Evolutionary conservation across 1,140 invertebrate species (phyloP), one percentile per base, ranked within the genome.

Genomic region (Drosophila erecta): DNA sequence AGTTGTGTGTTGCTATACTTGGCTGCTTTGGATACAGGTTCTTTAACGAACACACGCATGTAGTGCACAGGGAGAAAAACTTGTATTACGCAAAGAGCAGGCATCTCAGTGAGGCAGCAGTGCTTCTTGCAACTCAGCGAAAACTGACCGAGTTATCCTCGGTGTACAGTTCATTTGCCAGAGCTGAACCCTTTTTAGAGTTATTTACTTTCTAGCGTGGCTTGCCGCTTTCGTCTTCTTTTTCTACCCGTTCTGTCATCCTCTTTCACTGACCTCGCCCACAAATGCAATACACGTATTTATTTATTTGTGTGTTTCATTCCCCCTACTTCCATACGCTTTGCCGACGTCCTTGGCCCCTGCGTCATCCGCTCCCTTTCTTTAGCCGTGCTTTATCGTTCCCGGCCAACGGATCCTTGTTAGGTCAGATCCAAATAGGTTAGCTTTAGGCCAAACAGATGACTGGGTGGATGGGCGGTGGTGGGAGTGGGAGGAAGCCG

Each of bases 121-220:
- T 30, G 7, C 8, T 3, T 10, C 30, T 30, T 30, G 30, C 8
- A 30, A n/a, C n/a, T n/a, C 30, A 30, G 30, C 24, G n/a, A n/a
- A n/a, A 27, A 30, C 30, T 30, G 7, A 6, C 24, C n/a, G 6
- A 5, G 8, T 41, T 24, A 24, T 10, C n/a, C 22, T 24, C 46
- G 6, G 22, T 47, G 46, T 47, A 4, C 22, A 10, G 43, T 27
- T 8, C 53, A 22, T 38, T 4, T 27, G 30, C n/a, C n/a, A 11
- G 37, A 60, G 15, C 40, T n/a, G 72, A 70, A 46, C 60, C 70
- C 57, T 43, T 75, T 75, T 75, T 71, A 75, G 71, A 75, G 71
- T 75, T 75, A 75, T 75, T 75, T 75, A 75, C 72, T 75, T 75
- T 75, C 43, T 55, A 64, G 50, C 66, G 43, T 57, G 33, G 46